phyloP scores from a whole-genome alignment of 1,140 invertebrate species.

The Stenopsyche tienmushanensis region DNA sequence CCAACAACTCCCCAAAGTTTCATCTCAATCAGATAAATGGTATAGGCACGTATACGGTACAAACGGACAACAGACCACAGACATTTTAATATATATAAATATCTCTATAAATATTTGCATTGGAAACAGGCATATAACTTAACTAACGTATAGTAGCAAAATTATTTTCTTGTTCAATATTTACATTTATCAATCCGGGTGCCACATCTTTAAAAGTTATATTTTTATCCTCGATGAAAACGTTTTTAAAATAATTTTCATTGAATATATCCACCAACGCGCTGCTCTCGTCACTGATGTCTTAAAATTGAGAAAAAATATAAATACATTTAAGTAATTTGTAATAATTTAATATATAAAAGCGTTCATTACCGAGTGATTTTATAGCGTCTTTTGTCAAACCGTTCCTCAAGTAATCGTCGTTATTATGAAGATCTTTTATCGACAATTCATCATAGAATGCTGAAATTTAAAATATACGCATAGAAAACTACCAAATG shows the following conservation, averaged over 20 bases:
- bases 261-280: constrained; percentile 12
- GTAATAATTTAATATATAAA: neutral
- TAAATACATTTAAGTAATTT: neutral
- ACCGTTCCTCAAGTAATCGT: constrained; percentile 8
- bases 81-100: too few species aligned
- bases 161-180: too few species aligned
- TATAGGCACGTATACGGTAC: too few species aligned
- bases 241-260: constrained; percentile 14
- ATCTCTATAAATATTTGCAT: too few species aligned
- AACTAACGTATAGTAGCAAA: too few species aligned
- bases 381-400: neutral
- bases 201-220: constrained; percentile 6
- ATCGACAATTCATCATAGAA: constrained; percentile 23
- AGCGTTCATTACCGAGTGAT: neutral
- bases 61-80: too few species aligned
- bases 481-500: neutral
- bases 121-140: too few species aligned
- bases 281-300: neutral
- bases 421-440: neutral
- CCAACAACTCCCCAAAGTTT: too few species aligned
- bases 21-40: too few species aligned
- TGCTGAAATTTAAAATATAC: constrained; percentile 5
- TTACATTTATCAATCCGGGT: constrained; percentile 17
- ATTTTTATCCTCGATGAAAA: neutral
- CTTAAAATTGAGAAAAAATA: neutral